A percentile compares a stretch with the other conserved stretches of the same genome.
These are phyloP conservation scores for Drosophila ananassae DNA, from an alignment of 1,140 invertebrate species.

Conservation along the genomic window DNA sequence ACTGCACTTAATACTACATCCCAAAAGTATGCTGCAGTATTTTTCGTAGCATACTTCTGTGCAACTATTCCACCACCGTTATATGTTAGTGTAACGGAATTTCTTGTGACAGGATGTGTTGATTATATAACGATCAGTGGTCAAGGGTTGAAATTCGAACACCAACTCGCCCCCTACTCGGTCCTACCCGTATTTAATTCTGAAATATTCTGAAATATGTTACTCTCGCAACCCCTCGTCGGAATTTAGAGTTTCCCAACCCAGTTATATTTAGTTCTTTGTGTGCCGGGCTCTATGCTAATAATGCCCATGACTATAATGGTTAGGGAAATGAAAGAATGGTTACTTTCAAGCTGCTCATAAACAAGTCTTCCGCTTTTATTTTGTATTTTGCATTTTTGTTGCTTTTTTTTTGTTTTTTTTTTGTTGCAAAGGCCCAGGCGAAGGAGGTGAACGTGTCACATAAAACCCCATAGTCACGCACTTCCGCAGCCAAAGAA, in stretches of 20 bases:
- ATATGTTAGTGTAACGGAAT: slow-evolving; percentile 18
- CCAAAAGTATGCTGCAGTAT: not conserved
- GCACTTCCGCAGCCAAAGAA: slow-evolving; percentile 68
- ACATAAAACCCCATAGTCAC: slow-evolving; percentile 76
- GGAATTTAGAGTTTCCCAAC: slow-evolving; percentile 5
- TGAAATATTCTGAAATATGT: not conserved
- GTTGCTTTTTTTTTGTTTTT: not conserved
- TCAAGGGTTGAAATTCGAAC: slow-evolving; percentile 29
- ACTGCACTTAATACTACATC: not conserved
- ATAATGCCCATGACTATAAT: slow-evolving; percentile 15
- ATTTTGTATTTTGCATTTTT: not conserved
- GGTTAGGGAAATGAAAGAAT: slow-evolving; percentile 32
- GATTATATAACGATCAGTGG: slow-evolving; percentile 30
- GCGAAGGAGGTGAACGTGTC: slow-evolving; percentile 58
- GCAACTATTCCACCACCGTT: not conserved
- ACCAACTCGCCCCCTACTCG: not conserved
- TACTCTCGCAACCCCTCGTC: not conserved
- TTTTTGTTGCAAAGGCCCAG: slow-evolving; percentile 7
- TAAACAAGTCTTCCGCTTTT: slow-evolving; percentile 63
- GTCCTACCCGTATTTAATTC: not conserved
- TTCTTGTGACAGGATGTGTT: slow-evolving; percentile 30
- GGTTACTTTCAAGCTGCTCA: slow-evolving; percentile 30
- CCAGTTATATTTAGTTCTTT: slow-evolving; percentile 38
- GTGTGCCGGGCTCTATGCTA: slow-evolving; percentile 45
- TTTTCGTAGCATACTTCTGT: not conserved